Evolutionary conservation across 1,140 invertebrate species (phyloP).

Genomic region (Anastrepha ludens): DNA sequence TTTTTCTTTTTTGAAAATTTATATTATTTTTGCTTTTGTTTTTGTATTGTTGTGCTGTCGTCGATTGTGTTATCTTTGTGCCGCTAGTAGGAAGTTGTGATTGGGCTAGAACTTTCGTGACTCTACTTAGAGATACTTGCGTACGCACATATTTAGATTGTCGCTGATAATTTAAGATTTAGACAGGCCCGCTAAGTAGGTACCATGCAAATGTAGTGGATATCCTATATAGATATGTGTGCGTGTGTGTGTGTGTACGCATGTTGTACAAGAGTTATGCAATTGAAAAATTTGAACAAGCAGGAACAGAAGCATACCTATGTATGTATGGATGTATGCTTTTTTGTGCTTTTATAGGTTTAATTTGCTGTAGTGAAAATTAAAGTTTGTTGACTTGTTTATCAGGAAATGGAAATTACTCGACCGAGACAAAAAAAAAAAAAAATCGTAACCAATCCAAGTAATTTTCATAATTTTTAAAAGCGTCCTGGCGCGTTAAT

Average conservation of each 20-base stretch:
- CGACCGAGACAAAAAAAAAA: no score
- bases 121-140: not conserved
- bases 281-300: not conserved
- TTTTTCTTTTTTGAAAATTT: not conserved
- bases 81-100: not conserved
- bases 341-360: no score
- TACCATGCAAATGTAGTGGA: not conserved
- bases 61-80: slow-evolving; percentile 26
- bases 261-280: slow-evolving; percentile 21
- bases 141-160: not conserved
- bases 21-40: not conserved
- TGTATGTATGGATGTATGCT: not conserved
- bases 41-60: not conserved
- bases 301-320: not conserved
- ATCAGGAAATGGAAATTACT: no score
- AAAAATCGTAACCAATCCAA: no score
- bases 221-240: not conserved
- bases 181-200: slow-evolving; percentile 16
- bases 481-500: no score
- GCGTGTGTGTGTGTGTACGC: not conserved
- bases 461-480: no score
- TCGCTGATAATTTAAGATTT: slow-evolving; percentile 32
- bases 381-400: no score
- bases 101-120: not conserved
- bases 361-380: no score